Percentiles rank a stretch among this genome's conserved stretches.
phyloP scores from a whole-genome alignment of 2,113 vertebrate species.

The cattle (Bos taurus) region DNA sequence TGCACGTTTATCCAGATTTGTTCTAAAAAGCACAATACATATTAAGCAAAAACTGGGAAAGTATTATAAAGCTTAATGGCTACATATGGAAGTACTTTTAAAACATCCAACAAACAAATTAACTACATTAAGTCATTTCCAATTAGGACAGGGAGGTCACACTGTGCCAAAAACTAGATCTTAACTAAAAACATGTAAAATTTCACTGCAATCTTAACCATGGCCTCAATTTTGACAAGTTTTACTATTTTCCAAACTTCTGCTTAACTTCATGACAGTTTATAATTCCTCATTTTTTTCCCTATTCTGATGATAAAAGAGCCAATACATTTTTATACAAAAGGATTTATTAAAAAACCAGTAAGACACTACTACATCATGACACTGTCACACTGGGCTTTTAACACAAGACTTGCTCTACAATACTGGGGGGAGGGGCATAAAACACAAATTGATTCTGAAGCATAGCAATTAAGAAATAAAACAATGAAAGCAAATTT shows the following conservation, averaged over 20 bases:
- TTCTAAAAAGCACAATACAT: conserved; percentile 55
- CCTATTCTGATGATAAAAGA: conserved; percentile 70
- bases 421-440: conserved; percentile 79
- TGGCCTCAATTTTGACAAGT: not conserved
- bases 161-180: not conserved
- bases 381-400: conserved; percentile 86
- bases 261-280: conserved; percentile 41
- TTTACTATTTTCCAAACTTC: conserved; percentile 11
- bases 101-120: conserved; percentile 49
- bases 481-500: conserved; percentile 84
- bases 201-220: conserved; percentile 31
- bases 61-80: conserved; percentile 40
- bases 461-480: conserved; percentile 87
- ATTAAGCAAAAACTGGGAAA: conserved; percentile 18
- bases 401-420: conserved; percentile 86
- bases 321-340: conserved; percentile 81
- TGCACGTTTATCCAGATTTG: conserved; percentile 41
- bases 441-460: conserved; percentile 82
- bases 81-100: conserved; percentile 43
- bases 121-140: conserved; percentile 44
- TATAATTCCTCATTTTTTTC: not conserved
- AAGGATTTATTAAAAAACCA: conserved; percentile 90
- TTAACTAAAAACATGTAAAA: conserved; percentile 53
- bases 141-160: conserved; percentile 27
- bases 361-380: conserved; percentile 87